Evolutionary conservation across 2,888 invertebrate species (phyloP).

Genomic region (Stratiomys singularior): DNA sequence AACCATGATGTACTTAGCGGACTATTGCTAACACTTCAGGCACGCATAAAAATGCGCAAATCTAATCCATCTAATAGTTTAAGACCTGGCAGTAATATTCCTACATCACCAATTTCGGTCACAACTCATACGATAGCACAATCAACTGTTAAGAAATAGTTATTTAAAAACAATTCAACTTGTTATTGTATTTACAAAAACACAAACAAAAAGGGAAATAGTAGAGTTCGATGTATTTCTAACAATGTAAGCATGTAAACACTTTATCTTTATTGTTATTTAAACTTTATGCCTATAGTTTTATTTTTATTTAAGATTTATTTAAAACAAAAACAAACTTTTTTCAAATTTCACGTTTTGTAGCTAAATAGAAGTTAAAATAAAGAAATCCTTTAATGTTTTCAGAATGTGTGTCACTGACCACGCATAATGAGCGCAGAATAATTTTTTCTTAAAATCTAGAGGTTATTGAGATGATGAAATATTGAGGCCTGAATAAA

Average conservation of each 20-base stretch:
- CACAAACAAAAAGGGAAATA: no score
- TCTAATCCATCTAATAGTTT: slow-evolving; percentile 41
- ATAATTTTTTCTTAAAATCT: no score
- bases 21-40: slow-evolving; percentile 81
- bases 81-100: slow-evolving; percentile 43
- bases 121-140: slow-evolving; percentile 41
- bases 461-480: no score
- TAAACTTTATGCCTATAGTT: slow-evolving; percentile 5
- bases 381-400: no score
- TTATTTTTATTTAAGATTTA: slow-evolving; percentile 33
- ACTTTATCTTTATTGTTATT: slow-evolving; percentile 21
- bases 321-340: slow-evolving; percentile 3
- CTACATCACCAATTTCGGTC: slow-evolving; percentile 47
- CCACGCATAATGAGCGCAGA: no score
- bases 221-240: neutral
- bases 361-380: neutral
- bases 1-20: slow-evolving; percentile 90
- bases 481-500: no score
- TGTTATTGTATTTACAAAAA: no score
- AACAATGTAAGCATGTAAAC: slow-evolving; percentile 10
- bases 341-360: neutral
- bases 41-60: slow-evolving; percentile 77
- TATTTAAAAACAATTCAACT: neutral
- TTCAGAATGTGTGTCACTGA: no score
- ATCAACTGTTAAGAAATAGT: slow-evolving; percentile 47